Evolutionary conservation across 2,888 invertebrate species (phyloP), one percentile per base, ranked within the genome.

Genomic region (Coronaproctus castanopsis): DNA sequence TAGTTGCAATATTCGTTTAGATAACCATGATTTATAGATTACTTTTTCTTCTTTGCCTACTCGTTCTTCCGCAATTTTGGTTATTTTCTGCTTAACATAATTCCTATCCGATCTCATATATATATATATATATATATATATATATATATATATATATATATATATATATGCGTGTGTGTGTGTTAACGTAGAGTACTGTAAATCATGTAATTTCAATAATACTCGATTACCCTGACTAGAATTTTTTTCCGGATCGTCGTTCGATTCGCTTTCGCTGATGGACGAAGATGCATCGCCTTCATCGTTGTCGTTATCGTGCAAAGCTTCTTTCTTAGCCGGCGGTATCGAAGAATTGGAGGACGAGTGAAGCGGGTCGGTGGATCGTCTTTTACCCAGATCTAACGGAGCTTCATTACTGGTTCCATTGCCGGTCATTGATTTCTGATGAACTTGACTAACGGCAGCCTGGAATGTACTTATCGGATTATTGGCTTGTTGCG

Each of bases 211-310:
- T 8, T 36, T 36, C 14, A 36, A 36, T 36, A 36, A 36, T 36
- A 36, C 3, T 23, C 3, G 10, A 10, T 52, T 51, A 59, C 59
- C 56, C 56, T 59, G 59, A 59, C 59, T 59, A 59, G 59, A 59
- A 56, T 56, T 59, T 48, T 54, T 58, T 36, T 36, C 49, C 24
- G 55, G 59, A 23, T 3, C 51, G 20, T 56, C 59, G 19, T 59
- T 52, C 18, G 59, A 59, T 21, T 59, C 59, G 36, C 59, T 59
- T 21, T 59, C 59, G 36, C 36, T 36, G 36, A 36, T 14, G n/a
- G n/a, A n/a, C 14, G 36, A 36, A 3, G 59, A 51, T 24, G 55
- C 59, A 24, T 59, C 55, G 20, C 51, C 52, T 52, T 59, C 59
- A n/a, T 57, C 57, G 8, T 59, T 52, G n/a, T 59, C 55, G 18